phyloP scores from a whole-genome alignment of 1,140 invertebrate species.

The Megalopta genalis region DNA sequence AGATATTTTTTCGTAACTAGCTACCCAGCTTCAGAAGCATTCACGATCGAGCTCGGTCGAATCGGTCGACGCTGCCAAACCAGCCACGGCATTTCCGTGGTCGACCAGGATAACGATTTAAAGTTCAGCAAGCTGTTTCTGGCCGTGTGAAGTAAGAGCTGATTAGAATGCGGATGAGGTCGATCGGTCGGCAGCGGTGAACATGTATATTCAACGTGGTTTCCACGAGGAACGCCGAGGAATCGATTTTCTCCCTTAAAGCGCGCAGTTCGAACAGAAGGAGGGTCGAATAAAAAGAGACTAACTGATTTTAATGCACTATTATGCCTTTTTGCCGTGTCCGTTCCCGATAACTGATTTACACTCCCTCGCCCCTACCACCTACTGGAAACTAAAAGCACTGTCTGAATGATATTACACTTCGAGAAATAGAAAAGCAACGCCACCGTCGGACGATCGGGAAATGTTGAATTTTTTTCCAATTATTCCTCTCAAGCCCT shows the following conservation, averaged over 20 bases:
- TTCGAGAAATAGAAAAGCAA: not conserved
- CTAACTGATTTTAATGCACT: conserved; percentile 53
- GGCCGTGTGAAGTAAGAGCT: conserved; percentile 64
- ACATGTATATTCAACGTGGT: conserved; percentile 66
- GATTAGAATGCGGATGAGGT: conserved; percentile 71
- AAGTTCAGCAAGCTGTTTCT: conserved; percentile 69
- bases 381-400: not conserved
- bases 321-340: conserved; percentile 40
- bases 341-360: conserved; percentile 17
- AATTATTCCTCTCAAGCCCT: not conserved
- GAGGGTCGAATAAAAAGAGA: conserved; percentile 48
- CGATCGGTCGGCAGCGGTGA: conserved; percentile 55
- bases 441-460: not conserved
- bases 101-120: conserved; percentile 65
- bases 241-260: conserved; percentile 63
- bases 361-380: no score
- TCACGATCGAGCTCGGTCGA: conserved; percentile 40
- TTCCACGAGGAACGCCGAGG: conserved; percentile 49
- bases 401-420: not conserved
- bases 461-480: conserved; percentile 6
- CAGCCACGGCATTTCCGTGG: conserved; percentile 56
- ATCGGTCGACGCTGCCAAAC: conserved; percentile 56
- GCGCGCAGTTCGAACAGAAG: conserved; percentile 32
- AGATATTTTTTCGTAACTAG: conserved; percentile 37
- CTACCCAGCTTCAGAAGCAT: conserved; percentile 52